Percentiles rank a stretch among this genome's conserved stretches.
Conservation (phyloP, 2,888 invertebrate genomes). For the Panopea generosa region DNA sequence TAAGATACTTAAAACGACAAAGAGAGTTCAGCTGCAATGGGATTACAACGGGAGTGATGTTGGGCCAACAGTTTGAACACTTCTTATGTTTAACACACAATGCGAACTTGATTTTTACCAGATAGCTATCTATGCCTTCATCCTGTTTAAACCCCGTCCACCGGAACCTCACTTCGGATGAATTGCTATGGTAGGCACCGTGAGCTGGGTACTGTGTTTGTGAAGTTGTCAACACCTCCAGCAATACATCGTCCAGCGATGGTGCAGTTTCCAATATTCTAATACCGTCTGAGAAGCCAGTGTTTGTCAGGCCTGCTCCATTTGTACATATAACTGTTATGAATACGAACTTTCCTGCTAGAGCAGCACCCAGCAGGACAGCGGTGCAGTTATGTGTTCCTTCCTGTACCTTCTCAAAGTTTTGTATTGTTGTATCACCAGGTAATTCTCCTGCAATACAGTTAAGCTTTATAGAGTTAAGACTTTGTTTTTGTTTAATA, state of each 20-base stretch:
- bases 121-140: slow-evolving; percentile 50
- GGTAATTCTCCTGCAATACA: too few relatives aligned
- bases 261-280: slow-evolving; percentile 45
- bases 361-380: neutral
- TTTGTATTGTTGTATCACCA: too few relatives aligned
- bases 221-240: slow-evolving; percentile 42
- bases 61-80: too few relatives aligned
- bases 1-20: too few relatives aligned
- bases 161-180: slow-evolving; percentile 31
- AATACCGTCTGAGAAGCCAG: slow-evolving; percentile 50
- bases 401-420: too few relatives aligned
- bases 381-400: too few relatives aligned
- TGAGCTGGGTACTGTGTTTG: slow-evolving; percentile 48
- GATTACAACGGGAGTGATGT: too few relatives aligned
- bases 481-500: too few relatives aligned
- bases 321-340: slow-evolving; percentile 54
- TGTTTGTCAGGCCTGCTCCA: slow-evolving; percentile 41
- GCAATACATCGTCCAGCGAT: slow-evolving; percentile 32
- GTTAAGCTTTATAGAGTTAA: too few relatives aligned
- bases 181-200: slow-evolving; percentile 49
- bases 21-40: too few relatives aligned
- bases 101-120: too few relatives aligned
- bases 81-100: too few relatives aligned
- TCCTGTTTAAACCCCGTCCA: slow-evolving; percentile 61
- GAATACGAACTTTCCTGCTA: slow-evolving; percentile 13